phyloP scores from a whole-genome alignment of 2,113 vertebrate species.

The Arenaria interpres region DNA sequence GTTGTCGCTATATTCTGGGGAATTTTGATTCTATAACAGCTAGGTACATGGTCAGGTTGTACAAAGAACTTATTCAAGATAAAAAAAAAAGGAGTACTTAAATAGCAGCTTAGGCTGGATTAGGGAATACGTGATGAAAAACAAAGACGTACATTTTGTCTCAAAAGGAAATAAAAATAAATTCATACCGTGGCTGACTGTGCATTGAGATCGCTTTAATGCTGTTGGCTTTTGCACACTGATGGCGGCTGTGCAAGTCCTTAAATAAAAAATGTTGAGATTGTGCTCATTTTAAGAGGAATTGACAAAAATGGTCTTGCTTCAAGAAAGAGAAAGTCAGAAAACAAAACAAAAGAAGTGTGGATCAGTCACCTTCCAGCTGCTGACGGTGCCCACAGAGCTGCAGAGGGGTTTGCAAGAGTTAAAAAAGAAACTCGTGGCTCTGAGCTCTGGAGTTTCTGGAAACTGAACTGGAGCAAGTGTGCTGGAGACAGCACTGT shows the following conservation, averaged over 20 bases:
- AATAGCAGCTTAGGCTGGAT: conserved; percentile 1
- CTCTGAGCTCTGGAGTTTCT: neutral
- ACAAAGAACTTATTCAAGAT: conserved; percentile 58
- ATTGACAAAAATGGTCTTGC: neutral
- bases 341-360: neutral
- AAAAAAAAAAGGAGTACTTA: neutral
- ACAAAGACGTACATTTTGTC: conserved; percentile 31
- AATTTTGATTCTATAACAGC: neutral
- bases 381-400: neutral
- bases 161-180: conserved; percentile 38
- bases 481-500: neutral
- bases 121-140: neutral
- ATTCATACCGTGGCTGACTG: neutral
- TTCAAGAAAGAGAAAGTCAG: neutral
- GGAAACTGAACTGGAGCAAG: neutral
- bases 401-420: neutral
- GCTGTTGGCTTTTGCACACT: neutral
- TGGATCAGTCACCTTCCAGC: neutral
- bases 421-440: neutral
- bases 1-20: neutral
- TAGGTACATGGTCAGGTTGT: conserved; percentile 3
- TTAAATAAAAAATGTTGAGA: neutral
- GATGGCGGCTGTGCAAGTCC: neutral
- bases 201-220: neutral
- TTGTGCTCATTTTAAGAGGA: neutral